These are phyloP conservation scores for Hoplostethus mediterraneus DNA, from an alignment of 2,797 vertebrate species.

Conservation along the genomic window DNA sequence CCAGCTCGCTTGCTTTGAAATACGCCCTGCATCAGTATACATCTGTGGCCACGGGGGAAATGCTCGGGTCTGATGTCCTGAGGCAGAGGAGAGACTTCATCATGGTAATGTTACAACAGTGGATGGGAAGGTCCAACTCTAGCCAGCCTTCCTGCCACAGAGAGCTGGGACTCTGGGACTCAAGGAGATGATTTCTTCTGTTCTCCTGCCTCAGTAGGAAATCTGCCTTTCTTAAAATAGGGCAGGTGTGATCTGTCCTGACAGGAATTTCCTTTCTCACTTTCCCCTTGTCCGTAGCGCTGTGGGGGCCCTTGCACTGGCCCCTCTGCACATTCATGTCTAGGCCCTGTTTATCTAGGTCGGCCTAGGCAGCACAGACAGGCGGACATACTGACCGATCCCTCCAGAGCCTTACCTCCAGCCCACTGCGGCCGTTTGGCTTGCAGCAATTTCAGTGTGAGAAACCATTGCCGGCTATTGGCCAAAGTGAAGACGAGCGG, in stretches of 20 bases:
- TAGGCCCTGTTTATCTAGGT: slow-evolving; percentile 1
- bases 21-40: background rate
- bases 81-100: no score
- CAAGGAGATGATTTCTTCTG: slow-evolving; percentile 17
- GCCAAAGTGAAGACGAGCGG: slow-evolving; percentile 31
- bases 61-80: slow-evolving; percentile 10
- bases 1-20: background rate
- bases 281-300: slow-evolving; percentile 34
- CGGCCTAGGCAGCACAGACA: background rate
- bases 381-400: background rate
- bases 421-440: slow-evolving; percentile 15
- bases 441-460: slow-evolving; percentile 29
- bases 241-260: slow-evolving; percentile 57
- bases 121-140: background rate
- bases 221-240: slow-evolving; percentile 68
- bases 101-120: background rate
- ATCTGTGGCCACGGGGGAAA: slow-evolving; percentile 10
- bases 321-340: slow-evolving; percentile 29
- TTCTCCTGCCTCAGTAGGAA: slow-evolving; percentile 59
- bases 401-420: background rate
- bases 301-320: background rate
- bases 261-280: slow-evolving; percentile 55
- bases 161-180: background rate
- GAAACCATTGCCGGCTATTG: background rate
- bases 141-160: background rate